Percentiles rank a stretch among this genome's conserved stretches.
These are phyloP conservation scores for Bergia puertoricense DNA, from an alignment of 92 coral and sea anemone species.

Conservation along the genomic window DNA sequence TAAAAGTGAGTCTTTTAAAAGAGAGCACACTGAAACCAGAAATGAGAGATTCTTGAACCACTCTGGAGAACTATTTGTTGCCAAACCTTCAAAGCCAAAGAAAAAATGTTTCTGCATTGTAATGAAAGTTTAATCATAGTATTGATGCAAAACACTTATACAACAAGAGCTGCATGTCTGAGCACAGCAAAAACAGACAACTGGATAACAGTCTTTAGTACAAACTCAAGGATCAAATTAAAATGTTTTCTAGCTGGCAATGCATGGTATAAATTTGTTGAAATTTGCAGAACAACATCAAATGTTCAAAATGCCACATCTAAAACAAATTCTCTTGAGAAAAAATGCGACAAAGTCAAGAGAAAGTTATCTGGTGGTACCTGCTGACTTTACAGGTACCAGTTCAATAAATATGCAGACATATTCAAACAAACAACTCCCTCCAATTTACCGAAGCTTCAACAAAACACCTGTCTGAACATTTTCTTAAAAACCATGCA, in stretches of 20 bases:
- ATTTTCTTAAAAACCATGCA: too few relatives aligned
- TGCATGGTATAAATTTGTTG: background rate
- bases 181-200: background rate
- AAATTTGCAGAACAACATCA: background rate
- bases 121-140: constrained; percentile 6
- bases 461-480: background rate
- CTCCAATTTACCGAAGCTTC: background rate
- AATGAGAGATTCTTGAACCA: background rate
- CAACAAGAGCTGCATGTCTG: background rate
- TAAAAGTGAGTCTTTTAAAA: background rate
- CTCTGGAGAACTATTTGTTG: background rate
- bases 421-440: background rate
- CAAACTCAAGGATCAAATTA: too few relatives aligned
- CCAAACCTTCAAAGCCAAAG: background rate
- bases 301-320: background rate
- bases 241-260: background rate
- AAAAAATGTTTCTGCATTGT: background rate
- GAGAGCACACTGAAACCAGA: background rate
- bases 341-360: background rate
- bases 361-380: background rate
- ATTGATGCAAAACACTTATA: background rate
- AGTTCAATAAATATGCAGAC: background rate
- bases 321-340: background rate
- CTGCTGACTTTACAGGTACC: background rate
- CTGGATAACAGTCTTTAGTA: background rate